Evolutionary conservation across 2,113 vertebrate genomes (phyloP), one percentile per base, ranked within the genome.

Genomic region (Cynoglossus semilaevis): DNA sequence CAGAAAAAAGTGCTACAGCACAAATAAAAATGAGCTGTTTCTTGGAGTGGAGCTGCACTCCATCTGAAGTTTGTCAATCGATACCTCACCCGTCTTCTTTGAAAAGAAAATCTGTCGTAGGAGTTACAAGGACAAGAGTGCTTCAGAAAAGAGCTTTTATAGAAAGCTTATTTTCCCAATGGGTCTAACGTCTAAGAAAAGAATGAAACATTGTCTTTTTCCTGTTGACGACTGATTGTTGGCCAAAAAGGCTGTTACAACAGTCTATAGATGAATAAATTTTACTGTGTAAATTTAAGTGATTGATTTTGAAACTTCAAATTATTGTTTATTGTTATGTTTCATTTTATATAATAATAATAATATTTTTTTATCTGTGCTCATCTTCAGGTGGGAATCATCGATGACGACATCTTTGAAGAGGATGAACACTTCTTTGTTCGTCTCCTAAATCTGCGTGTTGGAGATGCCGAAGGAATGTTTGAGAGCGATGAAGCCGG

Each of bases 371-470:
- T 2, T 60, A 1, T 43, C 42, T 43, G 1, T 15, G 14, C 7
- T 3, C 4, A 4, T 68, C 38, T 68, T 15, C 72, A 92, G 85
- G 91, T 98, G 1, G 96, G 96, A 8, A 98, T 98, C 66, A 97
- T 98, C 16, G 96, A 99, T 12, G 96, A 99, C 0, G 96, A 99
- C 82, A 97, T 98, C 74, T 98, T 98, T 0, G 96, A 98, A 72
- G 96, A 98, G 78, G 96, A 98, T 1, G 96, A 98, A 71, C 96
- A 98, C 72, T 99, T 99, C 92, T 99, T 97, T 2, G 95, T 98
- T 58, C 93, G 95, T 0, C 91, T 98, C 57, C 90, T 97, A 58
- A 98, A 98, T 82, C 85, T 98, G 51, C 92, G 95, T 0, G 89
- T 96, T 1, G 96, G 95, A 0, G 95, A 97, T 8, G 93, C 94